A percentile compares a stretch with the other conserved stretches of the same genome.
Conservation (phyloP, 2,797 vertebrate genomes). For the Austrolebias charrua region DNA sequence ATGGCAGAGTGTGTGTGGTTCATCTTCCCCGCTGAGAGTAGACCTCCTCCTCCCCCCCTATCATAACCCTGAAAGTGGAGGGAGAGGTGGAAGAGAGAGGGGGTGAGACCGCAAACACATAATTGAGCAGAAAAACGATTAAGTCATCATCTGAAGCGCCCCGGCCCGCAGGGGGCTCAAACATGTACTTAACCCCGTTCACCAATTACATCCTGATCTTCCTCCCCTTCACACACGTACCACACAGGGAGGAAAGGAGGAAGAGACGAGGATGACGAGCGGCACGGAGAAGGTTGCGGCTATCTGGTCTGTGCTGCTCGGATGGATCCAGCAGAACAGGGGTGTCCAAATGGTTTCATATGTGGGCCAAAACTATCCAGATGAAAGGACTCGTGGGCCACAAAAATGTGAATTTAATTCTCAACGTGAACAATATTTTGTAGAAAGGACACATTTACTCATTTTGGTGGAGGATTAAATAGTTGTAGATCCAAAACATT, state of each 20-base stretch:
- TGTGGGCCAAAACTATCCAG: too few species aligned
- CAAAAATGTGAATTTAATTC: too few species aligned
- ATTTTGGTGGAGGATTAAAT: too few species aligned
- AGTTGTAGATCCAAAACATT: too few species aligned
- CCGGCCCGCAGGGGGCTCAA: conserved; percentile 96
- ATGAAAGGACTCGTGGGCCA: too few species aligned
- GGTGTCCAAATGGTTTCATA: too few species aligned
- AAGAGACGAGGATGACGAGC: conserved; percentile 59
- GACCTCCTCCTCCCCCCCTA: conserved; percentile 62
- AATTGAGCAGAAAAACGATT: conserved; percentile 99
- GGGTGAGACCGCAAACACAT: conserved; percentile 86
- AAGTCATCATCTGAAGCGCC: conserved; percentile 98
- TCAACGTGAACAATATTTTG: too few species aligned
- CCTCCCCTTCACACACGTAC: conserved; percentile 59
- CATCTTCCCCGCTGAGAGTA: conserved; percentile 70
- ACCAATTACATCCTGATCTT: conserved; percentile 90
- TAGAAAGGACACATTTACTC: too few species aligned
- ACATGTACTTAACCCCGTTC: conserved; percentile 99
- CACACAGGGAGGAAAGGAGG: conserved; percentile 55
- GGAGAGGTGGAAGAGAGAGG: conserved; percentile 47
- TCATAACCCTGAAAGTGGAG: conserved; percentile 71
- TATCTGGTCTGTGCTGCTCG: conserved; percentile 94
- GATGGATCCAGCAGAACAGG: conserved; percentile 87
- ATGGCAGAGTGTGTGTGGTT: conserved; percentile 48
- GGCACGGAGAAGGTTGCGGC: conserved; percentile 81